phyloP scores from a whole-genome alignment of 2,113 vertebrate species.

The Sceloporus tristichus region DNA sequence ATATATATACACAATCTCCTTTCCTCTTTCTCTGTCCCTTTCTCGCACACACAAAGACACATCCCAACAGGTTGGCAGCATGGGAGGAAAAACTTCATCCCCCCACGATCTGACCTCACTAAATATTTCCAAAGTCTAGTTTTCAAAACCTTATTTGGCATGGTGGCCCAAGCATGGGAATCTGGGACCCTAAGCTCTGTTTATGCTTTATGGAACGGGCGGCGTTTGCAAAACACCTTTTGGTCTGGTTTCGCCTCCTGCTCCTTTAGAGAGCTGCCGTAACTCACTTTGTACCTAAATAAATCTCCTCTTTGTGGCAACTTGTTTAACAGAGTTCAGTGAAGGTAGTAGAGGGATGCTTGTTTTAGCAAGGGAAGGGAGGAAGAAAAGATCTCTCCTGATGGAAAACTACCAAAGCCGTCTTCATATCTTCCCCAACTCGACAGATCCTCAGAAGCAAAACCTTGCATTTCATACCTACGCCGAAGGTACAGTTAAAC shows the following conservation, averaged over 20 bases:
- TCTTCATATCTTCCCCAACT: neutral
- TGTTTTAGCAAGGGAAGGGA: slow-evolving; percentile 45
- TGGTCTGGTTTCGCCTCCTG: slow-evolving; percentile 38
- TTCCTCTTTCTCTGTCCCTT: no score
- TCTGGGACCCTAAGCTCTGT: slow-evolving; percentile 58
- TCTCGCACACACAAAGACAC: neutral
- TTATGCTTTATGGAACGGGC: slow-evolving; percentile 60
- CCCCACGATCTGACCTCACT: slow-evolving; percentile 52
- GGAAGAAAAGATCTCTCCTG: neutral
- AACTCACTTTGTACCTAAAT: slow-evolving; percentile 67
- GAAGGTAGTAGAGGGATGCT: slow-evolving; percentile 34
- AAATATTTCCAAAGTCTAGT: slow-evolving; percentile 60
- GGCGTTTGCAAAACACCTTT: slow-evolving; percentile 69
- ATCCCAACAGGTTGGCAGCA: slow-evolving; percentile 21
- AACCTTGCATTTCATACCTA: no score
- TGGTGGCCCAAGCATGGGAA: slow-evolving; percentile 36
- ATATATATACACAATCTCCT: neutral
- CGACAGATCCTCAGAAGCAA: neutral
- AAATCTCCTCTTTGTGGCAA: slow-evolving; percentile 64
- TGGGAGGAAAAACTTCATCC: slow-evolving; percentile 1
- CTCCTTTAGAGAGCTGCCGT: slow-evolving; percentile 60
- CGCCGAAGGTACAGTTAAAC: no score
- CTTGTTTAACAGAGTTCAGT: slow-evolving; percentile 63
- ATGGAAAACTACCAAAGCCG: slow-evolving; percentile 1
- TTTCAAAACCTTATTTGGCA: slow-evolving; percentile 74